Evolutionary conservation across 30 jellyfish, hydroid and myxozoan species (phyloP).

Genomic region (Hydractinia symbiolongicarpus): DNA sequence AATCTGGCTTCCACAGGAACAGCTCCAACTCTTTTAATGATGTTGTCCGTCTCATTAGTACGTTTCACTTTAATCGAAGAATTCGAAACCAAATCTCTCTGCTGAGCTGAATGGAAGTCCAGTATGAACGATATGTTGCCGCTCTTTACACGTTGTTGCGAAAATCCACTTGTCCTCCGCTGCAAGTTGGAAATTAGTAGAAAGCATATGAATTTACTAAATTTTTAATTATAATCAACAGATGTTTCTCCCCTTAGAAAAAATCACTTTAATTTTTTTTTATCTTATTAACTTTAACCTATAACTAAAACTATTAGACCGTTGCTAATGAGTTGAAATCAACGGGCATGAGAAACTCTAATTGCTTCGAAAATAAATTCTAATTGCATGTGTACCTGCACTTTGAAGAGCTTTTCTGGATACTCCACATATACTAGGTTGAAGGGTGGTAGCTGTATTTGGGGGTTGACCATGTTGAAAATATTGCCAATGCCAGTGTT

Average conservation of each 20-base stretch:
- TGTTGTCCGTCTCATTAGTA: not conserved
- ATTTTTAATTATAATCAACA: no score
- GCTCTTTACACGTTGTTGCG: conserved; percentile 2
- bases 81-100: not conserved
- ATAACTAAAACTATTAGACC: no score
- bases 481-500: no score
- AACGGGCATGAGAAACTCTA: not conserved
- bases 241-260: no score
- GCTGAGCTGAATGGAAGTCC: conserved; percentile 4
- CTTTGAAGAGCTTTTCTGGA: conserved; percentile 1
- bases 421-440: not conserved
- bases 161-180: not conserved
- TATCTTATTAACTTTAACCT: no score
- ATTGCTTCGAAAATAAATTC: not conserved
- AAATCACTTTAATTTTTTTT: no score
- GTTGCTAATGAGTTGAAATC: no score
- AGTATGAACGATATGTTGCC: conserved; percentile 10
- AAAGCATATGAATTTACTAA: no score
- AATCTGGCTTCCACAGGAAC: not conserved
- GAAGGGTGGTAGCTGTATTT: not conserved
- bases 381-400: not conserved
- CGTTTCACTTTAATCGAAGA: not conserved
- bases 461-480: no score
- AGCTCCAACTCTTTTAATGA: not conserved
- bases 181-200: not conserved